phyloP scores from a whole-genome alignment of 2,113 vertebrate genomes.

The Cariama cristata region DNA sequence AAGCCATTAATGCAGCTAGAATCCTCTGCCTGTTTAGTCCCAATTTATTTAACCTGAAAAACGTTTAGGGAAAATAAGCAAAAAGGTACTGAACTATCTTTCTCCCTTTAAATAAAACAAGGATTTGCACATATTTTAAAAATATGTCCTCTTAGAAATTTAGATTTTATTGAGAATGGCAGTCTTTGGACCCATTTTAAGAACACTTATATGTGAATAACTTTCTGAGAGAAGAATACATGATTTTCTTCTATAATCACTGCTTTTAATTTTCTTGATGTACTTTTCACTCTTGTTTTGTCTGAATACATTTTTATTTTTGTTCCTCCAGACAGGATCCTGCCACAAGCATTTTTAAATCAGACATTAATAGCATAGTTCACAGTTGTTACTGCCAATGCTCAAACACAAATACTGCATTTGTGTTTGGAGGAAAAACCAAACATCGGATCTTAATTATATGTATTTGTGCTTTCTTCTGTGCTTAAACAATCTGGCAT shows the following conservation, averaged over 20 bases:
- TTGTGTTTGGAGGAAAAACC: constrained; percentile 72
- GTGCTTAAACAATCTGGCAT: constrained; percentile 72
- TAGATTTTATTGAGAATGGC: constrained; percentile 33
- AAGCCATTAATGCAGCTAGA: neutral
- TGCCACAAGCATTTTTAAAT: constrained; percentile 76
- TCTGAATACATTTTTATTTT: constrained; percentile 75
- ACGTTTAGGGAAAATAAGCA: neutral
- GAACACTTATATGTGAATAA: constrained; percentile 40
- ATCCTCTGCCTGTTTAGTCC: neutral
- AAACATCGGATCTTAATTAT: constrained; percentile 80
- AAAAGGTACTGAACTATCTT: neutral
- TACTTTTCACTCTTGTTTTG: constrained; percentile 72
- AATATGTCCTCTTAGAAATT: neutral
- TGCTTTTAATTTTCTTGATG: constrained; percentile 67
- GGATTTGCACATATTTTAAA: neutral
- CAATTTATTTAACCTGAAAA: neutral
- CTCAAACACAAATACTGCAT: constrained; percentile 77
- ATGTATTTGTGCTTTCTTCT: constrained; percentile 67
- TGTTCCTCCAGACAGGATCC: constrained; percentile 69
- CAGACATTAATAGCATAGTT: constrained; percentile 77
- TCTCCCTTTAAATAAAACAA: neutral
- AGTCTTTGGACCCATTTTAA: constrained; percentile 40
- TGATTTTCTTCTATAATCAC: constrained; percentile 40
- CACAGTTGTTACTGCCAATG: constrained; percentile 75
- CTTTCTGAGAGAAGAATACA: constrained; percentile 38